These are phyloP conservation scores for Holocentrus rufus DNA, from an alignment of 2,797 vertebrate species.

Conservation along the genomic window DNA sequence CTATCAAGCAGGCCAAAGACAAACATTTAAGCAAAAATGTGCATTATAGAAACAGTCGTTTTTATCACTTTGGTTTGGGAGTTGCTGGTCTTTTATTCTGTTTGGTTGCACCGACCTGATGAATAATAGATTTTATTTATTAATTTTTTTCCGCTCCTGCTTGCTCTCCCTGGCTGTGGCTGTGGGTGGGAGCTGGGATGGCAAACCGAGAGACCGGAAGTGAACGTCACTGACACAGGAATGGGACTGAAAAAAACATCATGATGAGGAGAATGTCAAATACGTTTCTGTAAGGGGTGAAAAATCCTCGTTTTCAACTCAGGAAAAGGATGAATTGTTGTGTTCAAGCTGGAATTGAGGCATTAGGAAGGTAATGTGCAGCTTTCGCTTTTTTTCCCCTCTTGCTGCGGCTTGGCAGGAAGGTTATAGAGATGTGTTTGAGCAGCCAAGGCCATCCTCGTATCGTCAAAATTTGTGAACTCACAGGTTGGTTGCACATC, in stretches of 20 bases:
- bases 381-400: neutral
- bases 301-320: slow-evolving; percentile 9
- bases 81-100: neutral
- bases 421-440: slow-evolving; percentile 20
- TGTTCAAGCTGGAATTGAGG: slow-evolving; percentile 68
- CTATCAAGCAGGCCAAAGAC: no score
- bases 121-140: slow-evolving; percentile 14
- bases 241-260: slow-evolving; percentile 67
- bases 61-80: no score
- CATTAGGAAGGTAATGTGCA: slow-evolving; percentile 74
- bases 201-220: slow-evolving; percentile 77
- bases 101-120: slow-evolving; percentile 3
- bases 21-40: no score
- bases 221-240: slow-evolving; percentile 79
- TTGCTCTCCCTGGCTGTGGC: neutral
- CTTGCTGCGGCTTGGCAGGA: neutral
- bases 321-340: slow-evolving; percentile 71
- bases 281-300: slow-evolving; percentile 38
- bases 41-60: no score
- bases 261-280: slow-evolving; percentile 70
- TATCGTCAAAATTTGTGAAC: slow-evolving; percentile 27
- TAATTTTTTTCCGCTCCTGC: neutral
- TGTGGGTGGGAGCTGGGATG: slow-evolving; percentile 28
- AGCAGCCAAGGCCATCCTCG: slow-evolving; percentile 51
- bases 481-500: slow-evolving; percentile 22